A percentile compares a stretch with the other conserved stretches of the same genome.
phyloP scores from a whole-genome alignment of 2,888 invertebrate genomes.

The Rutpela maculata region DNA sequence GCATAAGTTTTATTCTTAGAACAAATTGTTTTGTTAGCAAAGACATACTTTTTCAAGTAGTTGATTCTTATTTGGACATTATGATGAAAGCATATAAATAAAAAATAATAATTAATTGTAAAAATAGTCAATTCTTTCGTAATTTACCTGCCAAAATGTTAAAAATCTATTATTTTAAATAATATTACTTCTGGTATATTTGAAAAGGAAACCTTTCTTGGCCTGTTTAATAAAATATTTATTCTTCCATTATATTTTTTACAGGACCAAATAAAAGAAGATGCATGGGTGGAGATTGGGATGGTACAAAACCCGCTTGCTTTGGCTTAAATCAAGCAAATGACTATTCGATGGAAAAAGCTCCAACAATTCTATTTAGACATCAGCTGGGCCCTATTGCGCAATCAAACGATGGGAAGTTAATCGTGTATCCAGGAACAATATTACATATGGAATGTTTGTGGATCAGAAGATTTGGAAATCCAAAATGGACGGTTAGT shows the following conservation, averaged over 20 bases:
- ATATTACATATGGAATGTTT: conserved; percentile 92
- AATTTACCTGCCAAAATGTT: no score
- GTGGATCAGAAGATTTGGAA: conserved; percentile 90
- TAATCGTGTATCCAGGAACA: conserved; percentile 90
- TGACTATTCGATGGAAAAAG: conserved; percentile 91
- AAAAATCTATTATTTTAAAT: no score
- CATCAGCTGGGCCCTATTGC: conserved; percentile 90
- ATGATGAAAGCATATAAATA: no score
- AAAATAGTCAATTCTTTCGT: no score
- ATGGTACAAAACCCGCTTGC: conserved; percentile 86
- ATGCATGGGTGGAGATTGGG: conserved; percentile 89
- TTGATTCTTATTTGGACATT: no score
- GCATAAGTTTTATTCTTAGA: no score
- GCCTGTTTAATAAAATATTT: no score
- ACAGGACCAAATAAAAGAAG: conserved; percentile 81
- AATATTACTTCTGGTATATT: not conserved
- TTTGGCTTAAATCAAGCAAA: conserved; percentile 90
- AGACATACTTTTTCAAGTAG: no score
- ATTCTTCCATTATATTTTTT: no score
- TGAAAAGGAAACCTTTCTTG: no score
- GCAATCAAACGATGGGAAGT: conserved; percentile 89
- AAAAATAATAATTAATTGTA: no score
- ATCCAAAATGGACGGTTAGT: conserved; percentile 89
- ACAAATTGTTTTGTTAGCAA: no score
- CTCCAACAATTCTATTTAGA: conserved; percentile 89